A percentile compares a stretch with the other conserved stretches of the same genome.
These are phyloP conservation scores for Dolichomitus sp. DNA, from an alignment of 2,888 invertebrate species.

Conservation along the genomic window DNA sequence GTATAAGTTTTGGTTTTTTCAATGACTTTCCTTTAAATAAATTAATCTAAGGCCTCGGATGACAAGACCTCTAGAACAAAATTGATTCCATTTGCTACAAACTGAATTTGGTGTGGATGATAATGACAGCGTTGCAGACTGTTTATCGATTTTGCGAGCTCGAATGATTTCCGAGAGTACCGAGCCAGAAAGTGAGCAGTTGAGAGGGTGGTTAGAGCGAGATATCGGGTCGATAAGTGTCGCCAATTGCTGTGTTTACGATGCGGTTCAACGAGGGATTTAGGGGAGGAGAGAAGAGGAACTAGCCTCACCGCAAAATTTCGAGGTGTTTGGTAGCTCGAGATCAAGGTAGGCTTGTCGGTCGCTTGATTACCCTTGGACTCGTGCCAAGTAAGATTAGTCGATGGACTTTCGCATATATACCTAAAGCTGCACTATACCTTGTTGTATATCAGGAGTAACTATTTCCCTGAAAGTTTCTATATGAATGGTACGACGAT, in stretches of 20 bases:
- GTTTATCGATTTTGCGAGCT: not conserved
- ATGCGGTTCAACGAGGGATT: conserved; percentile 8
- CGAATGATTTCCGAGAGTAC: not conserved
- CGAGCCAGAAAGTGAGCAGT: not conserved
- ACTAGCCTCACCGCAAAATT: conserved; percentile 36
- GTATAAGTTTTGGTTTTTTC: too few relatives aligned
- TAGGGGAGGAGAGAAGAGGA: not conserved
- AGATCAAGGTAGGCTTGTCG: conserved; percentile 59
- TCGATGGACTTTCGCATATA: conserved; percentile 66
- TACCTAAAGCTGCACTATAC: not conserved
- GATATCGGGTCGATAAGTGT: conserved; percentile 48
- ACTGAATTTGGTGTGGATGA: not conserved
- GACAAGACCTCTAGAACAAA: too few relatives aligned
- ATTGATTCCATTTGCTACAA: not conserved
- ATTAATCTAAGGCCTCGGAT: too few relatives aligned
- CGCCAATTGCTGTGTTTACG: conserved; percentile 52
- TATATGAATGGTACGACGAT: not conserved
- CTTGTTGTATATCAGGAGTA: not conserved
- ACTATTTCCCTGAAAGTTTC: not conserved
- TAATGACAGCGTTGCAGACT: not conserved
- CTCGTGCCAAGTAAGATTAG: conserved; percentile 72
- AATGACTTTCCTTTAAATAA: too few relatives aligned
- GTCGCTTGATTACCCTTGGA: conserved; percentile 72
- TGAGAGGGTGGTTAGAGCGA: not conserved
- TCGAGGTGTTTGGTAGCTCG: conserved; percentile 51